Percentiles rank a stretch among this genome's conserved stretches.
Evolutionary conservation across 2,888 invertebrate genomes (phyloP).

Genomic region (Cybosia mesomella): DNA sequence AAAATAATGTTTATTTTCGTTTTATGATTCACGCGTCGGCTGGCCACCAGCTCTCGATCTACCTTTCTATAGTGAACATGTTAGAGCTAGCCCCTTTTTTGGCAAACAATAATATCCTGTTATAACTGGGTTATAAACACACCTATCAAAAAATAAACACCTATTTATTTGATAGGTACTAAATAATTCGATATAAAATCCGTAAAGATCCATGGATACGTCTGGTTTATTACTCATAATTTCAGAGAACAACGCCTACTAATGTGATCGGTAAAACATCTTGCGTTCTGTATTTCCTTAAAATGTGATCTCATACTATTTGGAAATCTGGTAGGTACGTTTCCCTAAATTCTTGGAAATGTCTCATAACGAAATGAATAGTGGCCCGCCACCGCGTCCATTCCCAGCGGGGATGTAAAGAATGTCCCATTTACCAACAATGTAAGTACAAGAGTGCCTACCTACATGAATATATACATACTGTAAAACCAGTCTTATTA

Average conservation of each 20-base stretch:
- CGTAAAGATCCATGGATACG: conserved; percentile 16
- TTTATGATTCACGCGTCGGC: conserved; percentile 69
- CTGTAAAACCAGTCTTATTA: neutral
- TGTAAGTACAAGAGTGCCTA: conserved; percentile 28
- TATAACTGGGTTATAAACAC: conserved; percentile 44
- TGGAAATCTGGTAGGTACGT: conserved; percentile 41
- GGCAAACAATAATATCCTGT: conserved; percentile 63
- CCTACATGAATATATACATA: neutral
- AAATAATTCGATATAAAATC: conserved; percentile 20
- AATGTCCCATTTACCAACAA: conserved; percentile 49
- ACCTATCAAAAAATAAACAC: conserved; percentile 32
- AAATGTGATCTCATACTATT: conserved; percentile 50
- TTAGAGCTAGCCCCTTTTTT: conserved; percentile 56
- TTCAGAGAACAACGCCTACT: conserved; percentile 27
- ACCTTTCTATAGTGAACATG: conserved; percentile 44
- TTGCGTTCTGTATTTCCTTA: conserved; percentile 36
- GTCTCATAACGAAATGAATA: conserved; percentile 45
- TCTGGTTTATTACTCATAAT: conserved; percentile 31
- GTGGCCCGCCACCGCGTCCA: conserved; percentile 38
- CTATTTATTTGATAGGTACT: conserved; percentile 21
- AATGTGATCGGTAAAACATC: conserved; percentile 29
- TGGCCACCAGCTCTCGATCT: conserved; percentile 25
- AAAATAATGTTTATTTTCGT: conserved; percentile 75
- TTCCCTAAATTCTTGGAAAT: conserved; percentile 51
- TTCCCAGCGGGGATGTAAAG: conserved; percentile 30